A percentile compares a stretch with the other conserved stretches of the same genome.
Evolutionary conservation across 2,888 invertebrate species (phyloP).

Genomic region (Cloeon dipterum): DNA sequence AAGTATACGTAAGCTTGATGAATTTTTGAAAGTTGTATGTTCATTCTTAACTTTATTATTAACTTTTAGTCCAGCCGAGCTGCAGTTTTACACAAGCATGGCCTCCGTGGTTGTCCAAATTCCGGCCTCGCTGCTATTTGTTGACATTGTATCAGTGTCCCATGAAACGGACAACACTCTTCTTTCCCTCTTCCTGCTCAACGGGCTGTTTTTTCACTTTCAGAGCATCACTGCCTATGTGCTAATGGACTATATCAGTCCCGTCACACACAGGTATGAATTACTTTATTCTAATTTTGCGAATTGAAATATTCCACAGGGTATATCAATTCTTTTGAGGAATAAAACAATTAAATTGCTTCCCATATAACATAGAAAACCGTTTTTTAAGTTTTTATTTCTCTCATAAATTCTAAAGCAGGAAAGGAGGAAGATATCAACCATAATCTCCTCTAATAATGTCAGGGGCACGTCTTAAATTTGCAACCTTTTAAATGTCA

Average conservation of each 20-base stretch:
- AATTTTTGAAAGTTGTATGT: conserved; percentile 4
- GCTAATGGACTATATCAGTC: conserved; percentile 56
- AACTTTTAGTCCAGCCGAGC: conserved; percentile 45
- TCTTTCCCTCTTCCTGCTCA: conserved; percentile 33
- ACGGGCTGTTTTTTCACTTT: conserved; percentile 55
- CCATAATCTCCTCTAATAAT: too few species aligned
- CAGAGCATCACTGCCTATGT: conserved; percentile 61
- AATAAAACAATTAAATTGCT: neutral
- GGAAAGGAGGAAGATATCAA: too few species aligned
- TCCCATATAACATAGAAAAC: neutral
- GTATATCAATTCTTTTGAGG: neutral
- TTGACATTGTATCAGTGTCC: conserved; percentile 28
- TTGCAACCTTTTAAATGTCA: too few species aligned
- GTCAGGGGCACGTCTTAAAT: too few species aligned
- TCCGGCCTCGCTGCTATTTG: conserved; percentile 39
- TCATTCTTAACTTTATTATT: conserved; percentile 5
- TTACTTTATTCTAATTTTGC: conserved; percentile 1
- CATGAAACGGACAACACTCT: conserved; percentile 18
- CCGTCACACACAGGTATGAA: conserved; percentile 48
- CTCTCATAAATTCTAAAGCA: too few species aligned
- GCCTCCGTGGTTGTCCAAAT: conserved; percentile 49
- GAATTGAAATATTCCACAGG: too few species aligned
- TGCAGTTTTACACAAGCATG: conserved; percentile 56
- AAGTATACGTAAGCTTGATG: conserved; percentile 45
- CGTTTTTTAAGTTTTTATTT: too few species aligned